Evolutionary conservation across 2,888 invertebrate species (phyloP), one percentile per base, ranked within the genome.

Genomic region (Sisyra nigra): DNA sequence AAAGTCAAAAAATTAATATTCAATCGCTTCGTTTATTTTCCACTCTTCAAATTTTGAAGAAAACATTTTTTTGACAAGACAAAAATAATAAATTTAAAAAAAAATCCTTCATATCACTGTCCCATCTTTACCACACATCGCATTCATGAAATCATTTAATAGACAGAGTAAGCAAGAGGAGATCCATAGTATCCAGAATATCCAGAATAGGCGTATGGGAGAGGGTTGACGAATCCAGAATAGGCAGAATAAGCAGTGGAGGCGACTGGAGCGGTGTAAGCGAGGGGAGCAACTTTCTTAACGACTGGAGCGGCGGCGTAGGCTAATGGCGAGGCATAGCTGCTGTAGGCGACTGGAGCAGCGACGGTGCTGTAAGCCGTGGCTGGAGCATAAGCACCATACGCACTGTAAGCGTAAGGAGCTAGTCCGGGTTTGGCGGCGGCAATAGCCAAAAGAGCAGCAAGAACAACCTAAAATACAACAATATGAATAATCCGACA

Each of bases 381-480:
- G 6, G 53, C 32, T 33, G 14, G 14, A 13, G 53, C 53, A 10
- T 55, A 53, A 4, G 49, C 53, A 2, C 55, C 53, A 10, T 55
- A 53, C 4, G 49, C 53, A 2, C 55, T 44, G 11, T 41, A 44
- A 40, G 47, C 45, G 2, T 56, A 59, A 46, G 39, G 46, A 42
- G 19, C 56, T 58, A 54, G 62, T 57, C 40, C 63, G 29, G 70
- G 69, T 57, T 68, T 67, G 33, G 72, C 71, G 44, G 64, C 56
- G 40, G 66, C 68, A 46, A 69, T 59, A 52, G 72, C 72, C 63
- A 74, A 52, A 33, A 72, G 55, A 55, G 24, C 24, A 7, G 24
- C 24, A 24, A 24, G 24, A 24, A 24, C 24, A 24, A 24, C 24
- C 24, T 24, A 24, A 24, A 24, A 24, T 5, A 24, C 3, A 24